phyloP scores from a whole-genome alignment of 2,888 invertebrate species.

The Lagria hirta region DNA sequence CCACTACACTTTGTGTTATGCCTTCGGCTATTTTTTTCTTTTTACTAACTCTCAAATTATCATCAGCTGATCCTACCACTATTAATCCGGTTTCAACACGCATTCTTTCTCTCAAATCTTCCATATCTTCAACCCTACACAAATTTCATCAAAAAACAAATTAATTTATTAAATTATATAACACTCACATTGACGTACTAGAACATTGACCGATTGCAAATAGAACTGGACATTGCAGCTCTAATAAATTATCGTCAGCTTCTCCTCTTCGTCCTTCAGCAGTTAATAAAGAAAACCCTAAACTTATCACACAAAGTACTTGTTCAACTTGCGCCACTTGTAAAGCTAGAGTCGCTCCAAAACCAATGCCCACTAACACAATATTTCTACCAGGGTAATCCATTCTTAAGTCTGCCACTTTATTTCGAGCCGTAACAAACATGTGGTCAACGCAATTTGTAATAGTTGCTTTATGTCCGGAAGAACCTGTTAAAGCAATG shows the following conservation, averaged over 20 bases:
- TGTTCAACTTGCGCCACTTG: slow-evolving; percentile 73
- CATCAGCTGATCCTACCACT: slow-evolving; percentile 79
- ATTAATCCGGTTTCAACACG: slow-evolving; percentile 74
- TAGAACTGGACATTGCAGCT: slow-evolving; percentile 71
- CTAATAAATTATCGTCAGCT: slow-evolving; percentile 73
- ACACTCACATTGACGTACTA: slow-evolving; percentile 58
- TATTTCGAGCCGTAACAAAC: slow-evolving; percentile 66
- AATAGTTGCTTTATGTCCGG: slow-evolving; percentile 53
- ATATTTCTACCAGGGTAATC: slow-evolving; percentile 71
- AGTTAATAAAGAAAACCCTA: slow-evolving; percentile 76
- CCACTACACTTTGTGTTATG: slow-evolving; percentile 78
- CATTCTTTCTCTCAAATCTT: slow-evolving; percentile 75
- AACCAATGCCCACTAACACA: slow-evolving; percentile 75
- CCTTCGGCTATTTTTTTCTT: slow-evolving; percentile 71
- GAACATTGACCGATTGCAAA: slow-evolving; percentile 80
- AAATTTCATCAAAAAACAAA: slow-evolving; percentile 2
- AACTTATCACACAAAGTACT: slow-evolving; percentile 72
- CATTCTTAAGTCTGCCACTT: slow-evolving; percentile 68
- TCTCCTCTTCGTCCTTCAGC: slow-evolving; percentile 71
- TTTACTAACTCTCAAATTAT: slow-evolving; percentile 69
- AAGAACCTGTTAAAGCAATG: slow-evolving; percentile 27
- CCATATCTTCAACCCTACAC: slow-evolving; percentile 70
- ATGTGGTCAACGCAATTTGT: slow-evolving; percentile 64
- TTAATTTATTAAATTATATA: slow-evolving; percentile 8
- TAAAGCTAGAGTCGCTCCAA: slow-evolving; percentile 73